phyloP scores from a whole-genome alignment of 2,113 vertebrate species.

The Hemichromis elongatus region DNA sequence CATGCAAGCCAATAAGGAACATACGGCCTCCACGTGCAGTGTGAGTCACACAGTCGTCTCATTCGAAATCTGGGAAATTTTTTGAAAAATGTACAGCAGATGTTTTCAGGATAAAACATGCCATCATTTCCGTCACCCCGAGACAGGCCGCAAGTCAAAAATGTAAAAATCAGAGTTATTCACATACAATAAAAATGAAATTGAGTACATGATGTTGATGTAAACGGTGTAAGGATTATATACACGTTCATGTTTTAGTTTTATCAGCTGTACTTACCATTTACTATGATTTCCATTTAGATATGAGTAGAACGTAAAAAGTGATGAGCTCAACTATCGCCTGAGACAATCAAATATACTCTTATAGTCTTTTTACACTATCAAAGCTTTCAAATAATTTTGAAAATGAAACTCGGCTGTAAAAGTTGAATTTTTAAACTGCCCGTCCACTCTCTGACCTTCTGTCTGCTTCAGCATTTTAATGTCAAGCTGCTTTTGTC shows the following conservation, averaged over 20 bases:
- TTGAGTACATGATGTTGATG: accelerated
- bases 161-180: accelerated
- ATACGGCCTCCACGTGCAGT: not conserved
- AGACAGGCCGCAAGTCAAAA: not conserved
- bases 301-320: not conserved
- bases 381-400: not conserved
- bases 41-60: not conserved
- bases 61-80: not conserved
- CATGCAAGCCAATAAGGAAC: not conserved
- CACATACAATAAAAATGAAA: not conserved
- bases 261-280: not conserved
- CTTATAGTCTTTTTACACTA: not conserved
- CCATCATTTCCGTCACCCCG: not conserved
- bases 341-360: not conserved
- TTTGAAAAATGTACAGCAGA: not conserved
- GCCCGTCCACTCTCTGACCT: not conserved
- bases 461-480: not conserved
- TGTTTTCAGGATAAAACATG: not conserved
- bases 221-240: not conserved
- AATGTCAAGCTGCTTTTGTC: not conserved
- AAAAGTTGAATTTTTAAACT: not conserved
- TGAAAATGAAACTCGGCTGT: not conserved
- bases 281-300: not conserved
- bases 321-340: not conserved
- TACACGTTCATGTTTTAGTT: not conserved